Evolutionary conservation across 2,797 vertebrate species (phyloP), one percentile per base, ranked within the genome.

Genomic region (Stomatorhinus walkeri): DNA sequence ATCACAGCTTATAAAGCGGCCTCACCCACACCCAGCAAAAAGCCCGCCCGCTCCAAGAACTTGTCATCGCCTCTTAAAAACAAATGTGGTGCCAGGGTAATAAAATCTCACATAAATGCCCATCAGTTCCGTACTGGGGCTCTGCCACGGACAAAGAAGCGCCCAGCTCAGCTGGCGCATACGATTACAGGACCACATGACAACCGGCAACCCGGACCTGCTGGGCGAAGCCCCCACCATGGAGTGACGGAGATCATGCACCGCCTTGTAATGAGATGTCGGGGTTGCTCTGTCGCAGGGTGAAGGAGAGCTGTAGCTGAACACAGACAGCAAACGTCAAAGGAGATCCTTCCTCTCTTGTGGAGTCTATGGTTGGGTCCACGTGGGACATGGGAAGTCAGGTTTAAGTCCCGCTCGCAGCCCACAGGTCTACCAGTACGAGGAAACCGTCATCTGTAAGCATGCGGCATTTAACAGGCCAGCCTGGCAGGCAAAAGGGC

Each of bases 1-100:
- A 94, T 95, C 94, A 94, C 93, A 92, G 93, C 94, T 94, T 92
- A 94, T 84, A 48, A 88, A 94, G 93, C 88, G 90, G 91, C 91
- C 91, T 88, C 43, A 24, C 22, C 76, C 88, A 46, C 36, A 54
- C 83, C 81, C 59, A 92, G 91, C 90, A 93, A 94, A 91, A 89
- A 87, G 24, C 90, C 89, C 32, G 90, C 91, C 91, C 89, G 89
- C 91, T 93, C 92, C 92, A 93, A 93, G 92, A 88, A 90, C 92
- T 91, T 94, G 94, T 95, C 94, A 93, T 93, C 93, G 2, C 90
- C 89, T 8, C 88, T 93, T 93, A 7, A 56, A 91, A 90, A 94
- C 92, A 40, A 94, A 93, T 92, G 93, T 92, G 92, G 93, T 91
- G 91, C 93, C 89, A 91, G 93, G 92, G 92, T 94, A 94, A 92